A percentile compares a stretch with the other conserved stretches of the same genome.
Conservation (phyloP, 2,888 invertebrate species). For the Fragum fragum region DNA sequence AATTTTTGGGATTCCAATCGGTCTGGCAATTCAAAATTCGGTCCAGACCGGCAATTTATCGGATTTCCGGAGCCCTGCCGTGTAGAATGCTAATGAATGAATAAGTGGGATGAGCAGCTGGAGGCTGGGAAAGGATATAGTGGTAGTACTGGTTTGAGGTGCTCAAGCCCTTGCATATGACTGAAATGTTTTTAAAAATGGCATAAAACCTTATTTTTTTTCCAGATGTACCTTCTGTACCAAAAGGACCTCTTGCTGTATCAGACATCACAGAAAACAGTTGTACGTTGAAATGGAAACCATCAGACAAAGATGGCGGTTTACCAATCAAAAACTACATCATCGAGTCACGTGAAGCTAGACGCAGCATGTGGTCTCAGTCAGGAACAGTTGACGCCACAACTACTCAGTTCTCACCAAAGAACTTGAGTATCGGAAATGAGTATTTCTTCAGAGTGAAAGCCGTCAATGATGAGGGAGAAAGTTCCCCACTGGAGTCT, state of each 20-base stretch:
- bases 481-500: constrained; percentile 95
- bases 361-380: constrained; percentile 97
- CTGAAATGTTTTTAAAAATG: no score
- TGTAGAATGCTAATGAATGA: no score
- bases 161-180: no score
- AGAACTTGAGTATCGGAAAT: constrained; percentile 95
- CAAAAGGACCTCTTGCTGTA: constrained; percentile 90
- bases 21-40: no score
- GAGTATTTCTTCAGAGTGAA: constrained; percentile 99
- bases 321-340: constrained; percentile 93
- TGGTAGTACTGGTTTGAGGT: no score
- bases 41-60: no score
- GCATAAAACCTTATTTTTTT: background rate
- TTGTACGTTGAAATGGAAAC: constrained; percentile 97
- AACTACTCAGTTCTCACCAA: constrained; percentile 89
- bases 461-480: constrained; percentile 99
- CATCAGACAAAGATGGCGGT: constrained; percentile 98
- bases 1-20: no score
- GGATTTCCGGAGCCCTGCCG: no score
- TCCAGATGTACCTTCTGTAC: constrained; percentile 82
- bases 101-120: no score
- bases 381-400: constrained; percentile 85
- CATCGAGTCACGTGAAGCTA: constrained; percentile 95
- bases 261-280: constrained; percentile 98
- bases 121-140: no score